These are phyloP conservation scores for Pao palembangensis DNA, from an alignment of 2,113 vertebrate species.

Conservation along the genomic window DNA sequence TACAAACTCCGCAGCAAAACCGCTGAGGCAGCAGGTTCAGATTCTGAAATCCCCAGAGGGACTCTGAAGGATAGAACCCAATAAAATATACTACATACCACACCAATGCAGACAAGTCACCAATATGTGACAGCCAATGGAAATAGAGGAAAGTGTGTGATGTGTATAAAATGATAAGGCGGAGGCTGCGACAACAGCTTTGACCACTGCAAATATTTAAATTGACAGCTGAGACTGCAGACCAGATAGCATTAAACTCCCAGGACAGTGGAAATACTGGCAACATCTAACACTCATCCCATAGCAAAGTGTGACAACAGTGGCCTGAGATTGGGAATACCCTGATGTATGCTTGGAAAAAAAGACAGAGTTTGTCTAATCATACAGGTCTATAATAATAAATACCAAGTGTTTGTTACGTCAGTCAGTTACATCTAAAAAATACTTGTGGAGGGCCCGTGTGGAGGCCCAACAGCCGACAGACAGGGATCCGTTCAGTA, in stretches of 20 bases:
- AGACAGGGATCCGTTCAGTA: constrained; percentile 61
- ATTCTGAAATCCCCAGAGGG: constrained; percentile 32
- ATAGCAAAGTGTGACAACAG: too few species aligned
- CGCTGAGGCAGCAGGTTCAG: constrained; percentile 31
- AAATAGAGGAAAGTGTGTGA: not conserved
- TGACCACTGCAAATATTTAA: constrained; percentile 38
- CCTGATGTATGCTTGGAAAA: too few species aligned
- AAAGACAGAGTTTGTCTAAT: not conserved
- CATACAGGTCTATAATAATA: constrained; percentile 5
- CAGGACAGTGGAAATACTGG: constrained; percentile 3
- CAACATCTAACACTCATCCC: constrained; percentile 17
- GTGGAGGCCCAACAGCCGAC: constrained; percentile 70
- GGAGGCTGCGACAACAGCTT: constrained; percentile 10
- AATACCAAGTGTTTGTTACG: constrained; percentile 16
- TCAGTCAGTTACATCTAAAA: constrained; percentile 61
- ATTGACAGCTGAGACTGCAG: constrained; percentile 51
- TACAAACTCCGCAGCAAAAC: constrained; percentile 35
- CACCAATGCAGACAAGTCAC: constrained; percentile 1
- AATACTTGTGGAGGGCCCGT: constrained; percentile 57
- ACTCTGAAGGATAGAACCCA: constrained; percentile 40
- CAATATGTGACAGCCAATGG: not conserved
- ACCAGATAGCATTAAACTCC: too few species aligned
- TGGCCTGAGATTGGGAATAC: too few species aligned
- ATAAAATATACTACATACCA: constrained; percentile 2
- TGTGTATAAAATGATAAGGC: constrained; percentile 11